phyloP scores from a whole-genome alignment of 2,888 invertebrate genomes.

The Dastarcus helophoroides region DNA sequence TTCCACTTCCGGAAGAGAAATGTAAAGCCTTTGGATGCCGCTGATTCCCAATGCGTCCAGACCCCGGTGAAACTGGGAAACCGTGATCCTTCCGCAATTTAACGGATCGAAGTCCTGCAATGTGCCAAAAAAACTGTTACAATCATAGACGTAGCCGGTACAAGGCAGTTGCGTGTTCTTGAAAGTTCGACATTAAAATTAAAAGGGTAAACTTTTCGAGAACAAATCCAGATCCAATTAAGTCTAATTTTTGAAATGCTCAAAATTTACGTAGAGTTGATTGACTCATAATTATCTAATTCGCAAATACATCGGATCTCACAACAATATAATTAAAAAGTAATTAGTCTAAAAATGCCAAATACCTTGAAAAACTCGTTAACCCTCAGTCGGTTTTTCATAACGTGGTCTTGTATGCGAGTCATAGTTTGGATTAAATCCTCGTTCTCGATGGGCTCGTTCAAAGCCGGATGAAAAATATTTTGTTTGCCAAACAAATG shows the following conservation, averaged over 20 bases:
- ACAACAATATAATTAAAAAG: no score
- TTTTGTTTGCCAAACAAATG: constrained; percentile 43
- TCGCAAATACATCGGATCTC: no score
- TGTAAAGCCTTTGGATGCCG: constrained; percentile 41
- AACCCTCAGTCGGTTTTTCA: constrained; percentile 52
- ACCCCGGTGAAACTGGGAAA: constrained; percentile 59
- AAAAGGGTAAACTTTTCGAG: no score
- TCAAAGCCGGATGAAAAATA: constrained; percentile 49
- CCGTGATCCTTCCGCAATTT: constrained; percentile 55
- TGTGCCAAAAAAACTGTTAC: no score
- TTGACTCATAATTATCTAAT: no score
- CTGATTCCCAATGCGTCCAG: constrained; percentile 56
- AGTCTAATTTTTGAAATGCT: no score
- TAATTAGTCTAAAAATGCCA: no score
- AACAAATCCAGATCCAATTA: no score
- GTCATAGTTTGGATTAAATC: constrained; percentile 46
- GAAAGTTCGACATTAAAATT: no score
- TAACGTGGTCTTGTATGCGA: constrained; percentile 55
- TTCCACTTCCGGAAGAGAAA: constrained; percentile 51
- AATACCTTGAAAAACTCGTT: constrained; percentile 57
- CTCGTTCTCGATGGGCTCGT: constrained; percentile 39
- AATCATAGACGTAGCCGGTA: no score
- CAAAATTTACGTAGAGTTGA: no score
- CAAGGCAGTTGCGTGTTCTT: no score
- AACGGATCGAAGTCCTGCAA: constrained; percentile 56